Base-by-base conservation (phyloP, 2,888 invertebrate genomes). In the Sthenelais limicola region DNA sequence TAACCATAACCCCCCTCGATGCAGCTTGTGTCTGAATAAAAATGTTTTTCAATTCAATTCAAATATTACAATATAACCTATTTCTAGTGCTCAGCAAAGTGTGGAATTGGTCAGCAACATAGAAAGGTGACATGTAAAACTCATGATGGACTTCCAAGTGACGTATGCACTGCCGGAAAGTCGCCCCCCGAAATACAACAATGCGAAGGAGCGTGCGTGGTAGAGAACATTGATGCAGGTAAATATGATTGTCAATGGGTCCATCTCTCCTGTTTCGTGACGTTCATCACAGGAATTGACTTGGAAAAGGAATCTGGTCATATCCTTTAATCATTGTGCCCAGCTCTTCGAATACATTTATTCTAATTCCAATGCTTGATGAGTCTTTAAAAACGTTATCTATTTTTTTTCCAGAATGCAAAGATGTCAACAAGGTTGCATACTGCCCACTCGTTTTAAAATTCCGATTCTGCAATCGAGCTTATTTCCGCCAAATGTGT, bases 391-490 rank as follows among this genome's bases (percentile, higher is more conserved):
- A n/a, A n/a, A n/a, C n/a, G n/a, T n/a, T n/a, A n/a, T 30, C 35
- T 33, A 32, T 74, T 38, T 24, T 47, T 43, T 67, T 80, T 82
- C 68, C 82, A 85, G 85, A 81, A 38, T 78, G 76, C 38, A 48
- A 62, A 30, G 85, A 86, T 76, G 83, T 82, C 72, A 82, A 82
- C 72, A 80, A 80, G 58, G 84, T 85, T 21, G 83, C 83, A n/a
- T 86, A 85, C 76, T 86, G 86, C 72, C 85, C 84, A 0, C 78
- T 85, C 43, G 85, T 86, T 30, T 75, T 84, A 47, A 82, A 83
- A 72, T 85, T 83, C 73, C 78, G 80, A 15, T 83, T 83, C 77
- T 86, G 86, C 76, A 80, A 80, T 72, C 78, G 85, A 24, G 79
- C 83, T 30, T 86, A 85, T 75, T 85, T 85, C 77, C 78, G 80